Evolutionary conservation across 2,888 invertebrate species (phyloP).

Genomic region (Nomada fabriciana): DNA sequence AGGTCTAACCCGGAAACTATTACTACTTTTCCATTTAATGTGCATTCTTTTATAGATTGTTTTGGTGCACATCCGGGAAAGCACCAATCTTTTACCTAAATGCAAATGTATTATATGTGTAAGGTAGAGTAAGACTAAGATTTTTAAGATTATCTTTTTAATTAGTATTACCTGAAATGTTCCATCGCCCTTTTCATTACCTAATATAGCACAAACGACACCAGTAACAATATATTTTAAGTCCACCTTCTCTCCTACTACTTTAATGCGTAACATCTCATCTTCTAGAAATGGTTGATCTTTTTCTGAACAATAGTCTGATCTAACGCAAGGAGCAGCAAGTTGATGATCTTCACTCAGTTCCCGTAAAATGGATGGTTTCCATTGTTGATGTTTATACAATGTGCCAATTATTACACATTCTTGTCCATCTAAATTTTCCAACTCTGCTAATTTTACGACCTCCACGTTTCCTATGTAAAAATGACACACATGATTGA

Average conservation of each 20-base stretch:
- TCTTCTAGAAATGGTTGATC: conserved; percentile 96
- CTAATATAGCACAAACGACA: conserved; percentile 92
- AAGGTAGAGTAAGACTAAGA: background rate
- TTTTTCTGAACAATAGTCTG: conserved; percentile 91
- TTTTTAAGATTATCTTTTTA: background rate
- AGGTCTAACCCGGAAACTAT: conserved; percentile 92
- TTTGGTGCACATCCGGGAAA: conserved; percentile 89
- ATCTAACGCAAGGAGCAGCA: conserved; percentile 89
- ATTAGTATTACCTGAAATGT: conserved; percentile 76
- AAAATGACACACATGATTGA: background rate
- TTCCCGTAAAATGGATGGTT: conserved; percentile 96
- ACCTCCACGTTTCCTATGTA: conserved; percentile 76
- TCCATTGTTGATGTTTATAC: conserved; percentile 95
- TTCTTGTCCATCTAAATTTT: conserved; percentile 88
- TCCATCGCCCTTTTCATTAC: conserved; percentile 83
- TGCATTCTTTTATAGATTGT: conserved; percentile 38
- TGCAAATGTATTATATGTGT: background rate
- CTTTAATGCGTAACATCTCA: conserved; percentile 94
- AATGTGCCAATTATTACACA: conserved; percentile 96
- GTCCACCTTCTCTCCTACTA: conserved; percentile 88
- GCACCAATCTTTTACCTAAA: conserved; percentile 90
- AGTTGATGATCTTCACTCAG: conserved; percentile 95
- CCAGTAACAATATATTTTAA: conserved; percentile 92
- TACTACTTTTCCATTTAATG: conserved; percentile 76
- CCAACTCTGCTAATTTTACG: conserved; percentile 89